These are phyloP conservation scores for Sebastes trivittatus DNA, from an alignment of 2,797 vertebrate species.

Conservation along the genomic window DNA sequence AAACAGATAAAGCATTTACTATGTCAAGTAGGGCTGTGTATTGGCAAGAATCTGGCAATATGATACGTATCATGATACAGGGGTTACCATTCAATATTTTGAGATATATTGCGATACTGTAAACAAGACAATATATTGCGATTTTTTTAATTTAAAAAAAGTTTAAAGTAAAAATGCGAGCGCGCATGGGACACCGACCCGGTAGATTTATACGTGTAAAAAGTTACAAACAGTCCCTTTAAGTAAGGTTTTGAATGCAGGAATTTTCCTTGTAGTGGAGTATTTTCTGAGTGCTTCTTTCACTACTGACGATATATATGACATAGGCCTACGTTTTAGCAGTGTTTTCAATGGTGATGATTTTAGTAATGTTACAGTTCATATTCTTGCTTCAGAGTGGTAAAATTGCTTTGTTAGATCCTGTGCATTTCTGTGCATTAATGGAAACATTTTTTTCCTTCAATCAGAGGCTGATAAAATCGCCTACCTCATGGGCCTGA, in stretches of 20 bases:
- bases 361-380: background rate
- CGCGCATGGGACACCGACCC: too few species aligned
- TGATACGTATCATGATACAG: too few species aligned
- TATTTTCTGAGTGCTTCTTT: background rate
- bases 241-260: background rate
- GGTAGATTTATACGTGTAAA: too few species aligned
- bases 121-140: too few species aligned
- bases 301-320: background rate
- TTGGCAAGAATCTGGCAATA: too few species aligned
- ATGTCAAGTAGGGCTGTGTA: background rate
- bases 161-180: too few species aligned
- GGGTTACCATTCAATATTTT: too few species aligned
- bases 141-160: too few species aligned
- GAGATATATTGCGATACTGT: too few species aligned
- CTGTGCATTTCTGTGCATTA: background rate
- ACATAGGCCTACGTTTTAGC: background rate
- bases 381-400: background rate
- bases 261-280: background rate
- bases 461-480: conserved; percentile 85
- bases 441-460: background rate
- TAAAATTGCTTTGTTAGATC: background rate
- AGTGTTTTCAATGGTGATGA: background rate
- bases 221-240: too few species aligned
- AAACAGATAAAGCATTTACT: background rate
- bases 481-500: conserved; percentile 87